Evolutionary conservation across 1,140 invertebrate species (phyloP).

Genomic region (Musca domestica): DNA sequence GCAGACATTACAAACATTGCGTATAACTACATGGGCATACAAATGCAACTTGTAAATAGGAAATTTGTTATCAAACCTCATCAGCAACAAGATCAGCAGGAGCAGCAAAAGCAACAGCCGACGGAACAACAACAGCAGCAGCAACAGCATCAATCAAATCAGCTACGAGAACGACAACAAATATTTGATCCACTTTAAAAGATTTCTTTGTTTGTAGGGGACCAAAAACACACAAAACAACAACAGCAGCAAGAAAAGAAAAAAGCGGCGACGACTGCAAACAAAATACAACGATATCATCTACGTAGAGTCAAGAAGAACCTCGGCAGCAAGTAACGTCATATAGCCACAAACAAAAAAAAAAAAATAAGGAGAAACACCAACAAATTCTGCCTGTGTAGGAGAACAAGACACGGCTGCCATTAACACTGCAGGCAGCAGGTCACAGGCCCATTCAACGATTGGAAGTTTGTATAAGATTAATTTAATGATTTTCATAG

Average conservation of each 20-base stretch:
- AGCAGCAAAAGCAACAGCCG: neutral
- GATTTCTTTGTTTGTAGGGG: conserved; percentile 11
- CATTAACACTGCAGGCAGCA: too few relatives aligned
- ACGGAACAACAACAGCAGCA: neutral
- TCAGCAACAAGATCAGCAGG: neutral
- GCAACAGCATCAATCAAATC: conserved; percentile 7
- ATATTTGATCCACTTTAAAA: conserved; percentile 28
- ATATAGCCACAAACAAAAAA: neutral
- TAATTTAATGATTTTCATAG: too few relatives aligned
- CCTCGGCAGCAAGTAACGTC: neutral
- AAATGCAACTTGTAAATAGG: conserved; percentile 17
- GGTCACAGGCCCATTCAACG: too few relatives aligned
- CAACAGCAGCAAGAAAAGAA: neutral
- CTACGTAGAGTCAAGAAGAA: too few relatives aligned
- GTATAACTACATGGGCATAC: conserved; percentile 11
- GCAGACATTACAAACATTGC: neutral
- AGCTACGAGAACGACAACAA: conserved; percentile 20
- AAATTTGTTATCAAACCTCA: conserved; percentile 1
- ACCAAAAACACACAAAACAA: neutral
- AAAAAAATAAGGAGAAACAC: neutral
- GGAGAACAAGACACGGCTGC: too few relatives aligned
- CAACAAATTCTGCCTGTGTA: neutral
- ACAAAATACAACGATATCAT: neutral
- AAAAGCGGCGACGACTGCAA: neutral
- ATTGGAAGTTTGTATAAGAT: too few relatives aligned